phyloP scores from a whole-genome alignment of 2,888 invertebrate species.

The Xanthorhoe spadicearia region DNA sequence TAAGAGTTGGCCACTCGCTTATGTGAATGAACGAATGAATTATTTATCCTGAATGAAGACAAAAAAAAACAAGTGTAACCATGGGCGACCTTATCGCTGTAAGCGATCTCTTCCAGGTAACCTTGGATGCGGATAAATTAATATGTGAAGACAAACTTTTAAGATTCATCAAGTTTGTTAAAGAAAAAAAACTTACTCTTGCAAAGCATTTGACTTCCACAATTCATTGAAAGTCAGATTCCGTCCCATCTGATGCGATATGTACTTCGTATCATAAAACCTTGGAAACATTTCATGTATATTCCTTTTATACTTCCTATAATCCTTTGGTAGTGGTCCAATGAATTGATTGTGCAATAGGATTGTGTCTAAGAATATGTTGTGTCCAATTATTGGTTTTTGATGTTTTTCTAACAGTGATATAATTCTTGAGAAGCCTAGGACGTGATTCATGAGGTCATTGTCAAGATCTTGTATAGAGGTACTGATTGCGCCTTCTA shows the following conservation, averaged over 20 bases:
- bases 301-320: conserved; percentile 86
- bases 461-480: conserved; percentile 76
- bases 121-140: too few species aligned
- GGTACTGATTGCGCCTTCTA: conserved; percentile 69
- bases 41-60: too few species aligned
- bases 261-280: conserved; percentile 90
- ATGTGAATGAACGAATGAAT: too few species aligned
- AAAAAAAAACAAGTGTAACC: too few species aligned
- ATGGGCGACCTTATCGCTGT: too few species aligned
- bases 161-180: too few species aligned
- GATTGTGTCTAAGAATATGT: conserved; percentile 88
- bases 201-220: conserved; percentile 82
- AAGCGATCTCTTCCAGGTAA: too few species aligned
- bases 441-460: conserved; percentile 76
- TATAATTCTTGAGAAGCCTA: conserved; percentile 89
- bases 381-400: conserved; percentile 92
- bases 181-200: conserved; percentile 68
- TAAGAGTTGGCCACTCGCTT: too few species aligned
- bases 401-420: conserved; percentile 82
- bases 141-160: too few species aligned
- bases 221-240: conserved; percentile 72
- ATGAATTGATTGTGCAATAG: conserved; percentile 90
- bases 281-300: conserved; percentile 86
- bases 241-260: conserved; percentile 84
- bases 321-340: conserved; percentile 87